Conservation (phyloP, 2,888 invertebrate species). For the Catocala nupta region DNA sequence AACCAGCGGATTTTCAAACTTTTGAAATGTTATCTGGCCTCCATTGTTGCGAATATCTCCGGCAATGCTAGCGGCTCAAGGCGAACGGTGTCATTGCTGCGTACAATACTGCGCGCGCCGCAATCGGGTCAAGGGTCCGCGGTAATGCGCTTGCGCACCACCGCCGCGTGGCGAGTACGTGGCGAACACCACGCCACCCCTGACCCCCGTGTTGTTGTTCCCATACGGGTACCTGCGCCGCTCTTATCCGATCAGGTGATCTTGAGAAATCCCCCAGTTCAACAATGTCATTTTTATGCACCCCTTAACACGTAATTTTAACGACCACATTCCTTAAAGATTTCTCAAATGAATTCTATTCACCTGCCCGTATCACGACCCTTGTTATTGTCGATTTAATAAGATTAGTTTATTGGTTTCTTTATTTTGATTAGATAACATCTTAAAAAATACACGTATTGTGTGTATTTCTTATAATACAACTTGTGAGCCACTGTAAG, state of each 20-base stretch:
- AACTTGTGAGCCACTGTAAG: slow-evolving; percentile 33
- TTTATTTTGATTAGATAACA: slow-evolving; percentile 52
- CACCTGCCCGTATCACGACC: slow-evolving; percentile 77
- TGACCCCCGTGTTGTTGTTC: slow-evolving; percentile 48
- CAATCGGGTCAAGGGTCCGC: slow-evolving; percentile 85
- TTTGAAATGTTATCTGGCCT: slow-evolving; percentile 87
- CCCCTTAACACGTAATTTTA: slow-evolving; percentile 67
- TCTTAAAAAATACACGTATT: slow-evolving; percentile 46
- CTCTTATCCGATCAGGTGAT: slow-evolving; percentile 79
- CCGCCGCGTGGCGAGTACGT: slow-evolving; percentile 25
- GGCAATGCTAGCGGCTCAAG: slow-evolving; percentile 87
- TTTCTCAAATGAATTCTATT: slow-evolving; percentile 68
- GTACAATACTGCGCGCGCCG: slow-evolving; percentile 80
- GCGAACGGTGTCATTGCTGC: slow-evolving; percentile 87
- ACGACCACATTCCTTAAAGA: slow-evolving; percentile 70
- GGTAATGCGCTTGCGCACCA: slow-evolving; percentile 64
- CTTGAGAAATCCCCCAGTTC: slow-evolving; percentile 53
- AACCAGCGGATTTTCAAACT: slow-evolving; percentile 84
- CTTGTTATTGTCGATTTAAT: slow-evolving; percentile 63
- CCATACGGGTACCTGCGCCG: slow-evolving; percentile 74
- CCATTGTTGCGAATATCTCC: slow-evolving; percentile 88
- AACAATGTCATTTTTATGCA: slow-evolving; percentile 70
- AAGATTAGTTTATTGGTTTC: slow-evolving; percentile 61
- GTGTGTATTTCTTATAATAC: slow-evolving; percentile 34
- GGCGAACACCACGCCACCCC: slow-evolving; percentile 36